Evolutionary conservation across 1,140 invertebrate genomes (phyloP).

Genomic region (Cydia strobilella): DNA sequence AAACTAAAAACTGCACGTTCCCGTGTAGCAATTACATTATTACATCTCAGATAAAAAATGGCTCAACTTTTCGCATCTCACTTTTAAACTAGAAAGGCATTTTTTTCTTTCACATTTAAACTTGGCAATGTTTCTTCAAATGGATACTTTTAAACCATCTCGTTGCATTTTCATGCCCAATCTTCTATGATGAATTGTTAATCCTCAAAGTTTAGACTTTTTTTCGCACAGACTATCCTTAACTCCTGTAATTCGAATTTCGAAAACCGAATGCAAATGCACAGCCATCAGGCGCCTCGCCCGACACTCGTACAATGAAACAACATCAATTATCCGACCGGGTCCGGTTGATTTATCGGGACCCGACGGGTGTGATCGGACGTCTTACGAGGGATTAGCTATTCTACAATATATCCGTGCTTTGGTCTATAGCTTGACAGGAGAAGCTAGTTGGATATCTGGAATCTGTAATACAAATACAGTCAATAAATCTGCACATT

Average conservation of each 20-base stretch:
- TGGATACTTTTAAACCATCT: neutral
- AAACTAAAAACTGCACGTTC: constrained; percentile 18
- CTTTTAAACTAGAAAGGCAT: constrained; percentile 11
- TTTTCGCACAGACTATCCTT: too few species aligned
- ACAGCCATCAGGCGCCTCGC: neutral
- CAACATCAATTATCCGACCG: constrained; percentile 35
- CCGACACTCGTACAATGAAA: constrained; percentile 17
- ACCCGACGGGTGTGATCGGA: constrained; percentile 39
- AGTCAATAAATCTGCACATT: too few species aligned
- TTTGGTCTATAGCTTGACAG: neutral
- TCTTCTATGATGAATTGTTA: too few species aligned
- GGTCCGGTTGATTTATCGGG: constrained; percentile 57
- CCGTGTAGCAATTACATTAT: constrained; percentile 13
- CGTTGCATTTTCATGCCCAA: neutral
- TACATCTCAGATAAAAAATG: constrained; percentile 8
- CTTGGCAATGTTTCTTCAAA: neutral
- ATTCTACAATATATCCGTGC: constrained; percentile 21
- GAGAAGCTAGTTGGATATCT: neutral
- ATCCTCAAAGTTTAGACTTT: too few species aligned
- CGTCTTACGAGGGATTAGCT: constrained; percentile 28
- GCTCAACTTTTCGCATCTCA: constrained; percentile 1
- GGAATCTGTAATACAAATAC: neutral
- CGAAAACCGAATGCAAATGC: constrained; percentile 9
- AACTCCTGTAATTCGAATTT: neutral
- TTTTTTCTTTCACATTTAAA: neutral